These are phyloP conservation scores for Sebastes variabilis DNA, from an alignment of 2,797 vertebrate genomes.

Conservation along the genomic window DNA sequence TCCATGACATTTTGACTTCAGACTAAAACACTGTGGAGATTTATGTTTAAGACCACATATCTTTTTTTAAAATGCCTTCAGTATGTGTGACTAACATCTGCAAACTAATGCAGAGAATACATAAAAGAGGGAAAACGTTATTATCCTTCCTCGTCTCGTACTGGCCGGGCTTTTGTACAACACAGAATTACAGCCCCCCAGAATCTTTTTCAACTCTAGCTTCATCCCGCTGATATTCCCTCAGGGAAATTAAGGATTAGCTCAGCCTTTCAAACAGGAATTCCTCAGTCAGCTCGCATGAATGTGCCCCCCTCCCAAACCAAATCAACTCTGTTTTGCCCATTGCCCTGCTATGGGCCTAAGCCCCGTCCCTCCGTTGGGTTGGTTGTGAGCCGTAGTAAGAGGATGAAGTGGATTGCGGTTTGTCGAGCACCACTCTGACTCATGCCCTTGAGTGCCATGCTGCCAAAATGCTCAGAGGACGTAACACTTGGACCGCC, in stretches of 20 bases:
- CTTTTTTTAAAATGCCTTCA: constrained; percentile 12
- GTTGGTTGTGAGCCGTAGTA: constrained; percentile 65
- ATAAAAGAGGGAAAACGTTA: constrained; percentile 30
- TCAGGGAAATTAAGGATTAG: constrained; percentile 84
- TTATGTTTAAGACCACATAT: constrained; percentile 2
- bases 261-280: constrained; percentile 74
- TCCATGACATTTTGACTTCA: constrained; percentile 5
- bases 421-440: constrained; percentile 71
- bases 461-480: constrained; percentile 57
- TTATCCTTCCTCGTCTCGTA: constrained; percentile 39
- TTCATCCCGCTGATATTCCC: constrained; percentile 78
- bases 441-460: constrained; percentile 74
- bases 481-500: constrained; percentile 50
- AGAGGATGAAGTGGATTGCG: constrained; percentile 81
- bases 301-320: constrained; percentile 60
- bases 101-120: constrained; percentile 33
- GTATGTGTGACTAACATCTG: constrained; percentile 26
- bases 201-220: constrained; percentile 71
- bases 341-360: constrained; percentile 50
- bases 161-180: constrained; percentile 59
- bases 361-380: constrained; percentile 62
- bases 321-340: constrained; percentile 67
- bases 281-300: constrained; percentile 71
- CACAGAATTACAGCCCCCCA: constrained; percentile 60
- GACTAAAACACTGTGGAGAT: neutral